Conservation (phyloP, 2,797 vertebrate species). For the Spinus olivaceus region DNA sequence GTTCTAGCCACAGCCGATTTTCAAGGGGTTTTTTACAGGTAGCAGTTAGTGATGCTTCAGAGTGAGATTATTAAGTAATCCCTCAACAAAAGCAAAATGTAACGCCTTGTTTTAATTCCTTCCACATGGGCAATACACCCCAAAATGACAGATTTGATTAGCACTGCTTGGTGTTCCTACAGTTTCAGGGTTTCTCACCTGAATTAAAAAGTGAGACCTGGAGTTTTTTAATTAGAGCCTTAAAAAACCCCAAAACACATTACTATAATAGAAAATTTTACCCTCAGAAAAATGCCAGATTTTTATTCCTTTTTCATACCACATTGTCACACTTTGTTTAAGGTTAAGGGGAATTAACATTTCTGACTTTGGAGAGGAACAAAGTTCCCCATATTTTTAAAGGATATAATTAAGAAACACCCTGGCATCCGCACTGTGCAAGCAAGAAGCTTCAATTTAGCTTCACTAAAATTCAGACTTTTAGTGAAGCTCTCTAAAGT, state of each 20-base stretch:
- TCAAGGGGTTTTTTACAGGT: background rate
- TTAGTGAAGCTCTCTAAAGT: background rate
- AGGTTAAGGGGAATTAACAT: background rate
- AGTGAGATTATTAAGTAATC: background rate
- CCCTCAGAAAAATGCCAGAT: background rate
- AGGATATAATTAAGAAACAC: background rate
- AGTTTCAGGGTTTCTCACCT: background rate
- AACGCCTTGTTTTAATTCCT: background rate
- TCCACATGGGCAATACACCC: background rate
- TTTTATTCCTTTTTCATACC: background rate
- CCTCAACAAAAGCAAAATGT: background rate
- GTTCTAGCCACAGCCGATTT: background rate
- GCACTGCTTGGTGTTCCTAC: background rate
- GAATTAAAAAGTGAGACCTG: background rate
- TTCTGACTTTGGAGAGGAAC: background rate
- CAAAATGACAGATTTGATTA: background rate
- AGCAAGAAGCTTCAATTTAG: background rate
- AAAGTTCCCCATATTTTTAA: background rate
- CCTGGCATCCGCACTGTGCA: background rate
- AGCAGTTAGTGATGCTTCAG: background rate
- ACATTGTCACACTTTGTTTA: background rate
- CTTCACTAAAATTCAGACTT: background rate
- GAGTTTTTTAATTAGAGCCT: background rate
- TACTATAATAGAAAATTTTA: background rate
- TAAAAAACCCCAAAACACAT: accelerated